Percentiles rank a stretch among this genome's conserved stretches.
phyloP scores from a whole-genome alignment of 2,113 vertebrate genomes.

The Lontra canadensis region DNA sequence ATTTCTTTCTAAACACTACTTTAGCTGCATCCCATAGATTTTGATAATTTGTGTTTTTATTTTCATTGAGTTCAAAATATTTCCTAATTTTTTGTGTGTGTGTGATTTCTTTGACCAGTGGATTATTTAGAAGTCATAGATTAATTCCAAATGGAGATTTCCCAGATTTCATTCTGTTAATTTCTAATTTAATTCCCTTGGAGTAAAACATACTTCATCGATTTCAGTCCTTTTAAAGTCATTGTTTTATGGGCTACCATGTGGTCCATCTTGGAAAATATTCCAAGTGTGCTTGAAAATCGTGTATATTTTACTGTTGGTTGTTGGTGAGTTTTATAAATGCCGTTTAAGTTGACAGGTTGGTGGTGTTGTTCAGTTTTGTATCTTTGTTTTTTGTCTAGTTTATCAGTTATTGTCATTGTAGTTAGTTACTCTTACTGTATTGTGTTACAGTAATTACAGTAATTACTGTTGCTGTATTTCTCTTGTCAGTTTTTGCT shows the following conservation, averaged over 20 bases:
- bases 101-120: background rate
- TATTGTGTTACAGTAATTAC: background rate
- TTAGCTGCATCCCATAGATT: background rate
- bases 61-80: background rate
- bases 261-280: background rate
- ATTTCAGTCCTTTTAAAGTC: background rate
- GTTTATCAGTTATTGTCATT: background rate
- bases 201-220: background rate
- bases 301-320: background rate
- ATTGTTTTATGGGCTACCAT: background rate
- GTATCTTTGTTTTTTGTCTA: background rate
- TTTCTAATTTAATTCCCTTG: background rate
- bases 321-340: background rate
- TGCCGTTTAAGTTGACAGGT: background rate
- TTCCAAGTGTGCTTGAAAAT: background rate
- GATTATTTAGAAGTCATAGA: background rate
- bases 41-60: background rate
- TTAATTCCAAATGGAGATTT: background rate
- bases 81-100: background rate
- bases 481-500: background rate
- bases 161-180: background rate
- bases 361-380: background rate
- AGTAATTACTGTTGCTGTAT: background rate
- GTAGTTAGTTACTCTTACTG: background rate
- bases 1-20: background rate